Base-by-base conservation (phyloP, 37 sponge, comb jelly and placozoan species). In the Theonella swinhoei region DNA sequence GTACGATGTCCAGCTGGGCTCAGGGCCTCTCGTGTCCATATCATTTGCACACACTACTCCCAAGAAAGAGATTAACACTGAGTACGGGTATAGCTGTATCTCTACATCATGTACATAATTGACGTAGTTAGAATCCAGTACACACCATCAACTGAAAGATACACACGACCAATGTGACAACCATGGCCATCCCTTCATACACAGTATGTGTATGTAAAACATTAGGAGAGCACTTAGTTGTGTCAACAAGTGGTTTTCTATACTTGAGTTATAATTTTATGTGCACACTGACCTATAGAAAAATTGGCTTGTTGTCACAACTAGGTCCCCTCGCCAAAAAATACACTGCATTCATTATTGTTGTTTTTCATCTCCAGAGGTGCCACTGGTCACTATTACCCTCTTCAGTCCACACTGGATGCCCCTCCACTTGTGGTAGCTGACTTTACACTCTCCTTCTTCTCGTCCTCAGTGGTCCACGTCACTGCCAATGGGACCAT, bases 21-120 rank as follows among this genome's bases (percentile, higher is more conserved):
- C 34, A 69, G 95, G 95, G 30, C 90, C 90, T 24, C 80, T 95
- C 5, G 83, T 75, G 23, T 94, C 93, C 72, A 72, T 97, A 11
- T 94, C 98, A 1, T 97, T 97, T 88, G 91, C 93, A 2, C 58
- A 83, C 66, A 70, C 83, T 1, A 7, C 54, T 14, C 14, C 54
- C 54, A 7, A 47, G 54, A 47, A 47, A 14, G 82, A 88, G 36
- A n/a, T 75, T 68, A 35, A 20, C 22, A 36, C 20, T 72, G 73
- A 14, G 73, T 38, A 38, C 35, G 38, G n/a, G 60, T 58, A 58
- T 58, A 58, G 60, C 19, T 19, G n/a, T n/a, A n/a, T n/a, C n/a
- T n/a, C n/a, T n/a, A n/a, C n/a, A n/a, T n/a, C n/a, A n/a, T 58
- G 60, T 58, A 20, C 11, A 19, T 58, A 58, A 19, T 58, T 58